Conservation (phyloP, 2,888 invertebrate species). For the Thecocarcelia acutangulata region DNA sequence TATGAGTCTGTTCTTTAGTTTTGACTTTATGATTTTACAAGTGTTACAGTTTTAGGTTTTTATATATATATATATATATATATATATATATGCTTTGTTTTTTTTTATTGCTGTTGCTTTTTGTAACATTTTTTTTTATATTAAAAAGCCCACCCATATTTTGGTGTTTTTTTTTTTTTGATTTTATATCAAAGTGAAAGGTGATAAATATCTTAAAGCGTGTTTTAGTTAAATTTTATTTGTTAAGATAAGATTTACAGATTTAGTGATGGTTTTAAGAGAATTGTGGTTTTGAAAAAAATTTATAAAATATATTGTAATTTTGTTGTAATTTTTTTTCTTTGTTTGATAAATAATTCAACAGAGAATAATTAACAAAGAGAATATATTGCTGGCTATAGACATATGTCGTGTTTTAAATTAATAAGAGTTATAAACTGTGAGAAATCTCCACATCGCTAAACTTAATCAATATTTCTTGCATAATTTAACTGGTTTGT, state of each 20-base stretch:
- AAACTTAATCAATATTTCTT: no score
- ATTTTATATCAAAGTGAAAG: slow-evolving; percentile 19
- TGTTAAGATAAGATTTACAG: slow-evolving; percentile 45
- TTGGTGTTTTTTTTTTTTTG: not conserved
- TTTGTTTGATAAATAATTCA: no score
- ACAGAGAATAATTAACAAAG: no score
- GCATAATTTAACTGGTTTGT: no score
- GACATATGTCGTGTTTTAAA: no score
- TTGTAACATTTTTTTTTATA: not conserved
- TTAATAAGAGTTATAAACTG: no score
- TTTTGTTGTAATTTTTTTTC: no score
- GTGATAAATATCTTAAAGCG: slow-evolving; percentile 55
- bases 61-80: no score
- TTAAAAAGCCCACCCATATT: slow-evolving; percentile 62
- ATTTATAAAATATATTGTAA: no score
- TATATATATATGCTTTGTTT: no score
- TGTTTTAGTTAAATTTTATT: slow-evolving; percentile 26
- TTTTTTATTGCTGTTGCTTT: slow-evolving; percentile 1
- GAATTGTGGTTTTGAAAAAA: not conserved
- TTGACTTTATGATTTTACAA: slow-evolving; percentile 66
- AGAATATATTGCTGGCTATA: no score
- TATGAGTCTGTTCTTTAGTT: slow-evolving; percentile 57
- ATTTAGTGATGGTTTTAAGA: slow-evolving; percentile 25
- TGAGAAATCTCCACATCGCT: no score
- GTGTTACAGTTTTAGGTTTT: slow-evolving; percentile 64